A percentile compares a stretch with the other conserved stretches of the same genome.
Conservation (phyloP, 2,888 invertebrate genomes). For the Gordius sp. region DNA sequence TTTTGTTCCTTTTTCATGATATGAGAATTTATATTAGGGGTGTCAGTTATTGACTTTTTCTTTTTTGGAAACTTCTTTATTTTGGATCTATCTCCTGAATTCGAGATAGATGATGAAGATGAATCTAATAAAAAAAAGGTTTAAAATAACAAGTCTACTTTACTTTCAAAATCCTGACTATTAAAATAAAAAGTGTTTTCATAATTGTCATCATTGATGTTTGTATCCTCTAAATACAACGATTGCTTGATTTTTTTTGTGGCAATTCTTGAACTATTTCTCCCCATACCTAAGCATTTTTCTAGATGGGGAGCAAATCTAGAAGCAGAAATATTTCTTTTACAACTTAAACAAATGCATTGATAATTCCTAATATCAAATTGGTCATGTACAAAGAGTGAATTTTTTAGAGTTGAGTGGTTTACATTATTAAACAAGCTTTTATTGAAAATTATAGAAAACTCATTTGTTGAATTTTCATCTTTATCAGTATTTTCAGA, state of each 20-base stretch:
- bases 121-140: too few species aligned
- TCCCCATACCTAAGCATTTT: conserved; percentile 12
- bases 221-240: not conserved
- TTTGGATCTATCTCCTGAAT: not conserved
- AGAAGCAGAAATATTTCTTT: not conserved
- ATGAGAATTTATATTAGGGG: too few species aligned
- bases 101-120: not conserved
- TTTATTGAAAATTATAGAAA: not conserved
- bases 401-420: too few species aligned
- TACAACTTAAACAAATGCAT: not conserved
- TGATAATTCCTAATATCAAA: conserved; percentile 13
- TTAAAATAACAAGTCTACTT: too few species aligned
- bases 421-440: not conserved
- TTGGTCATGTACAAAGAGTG: not conserved
- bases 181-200: not conserved
- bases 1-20: too few species aligned
- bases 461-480: not conserved
- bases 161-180: too few species aligned
- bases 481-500: not conserved
- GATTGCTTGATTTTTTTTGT: conserved; percentile 14
- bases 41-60: too few species aligned
- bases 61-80: too few species aligned
- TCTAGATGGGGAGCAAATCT: conserved; percentile 14
- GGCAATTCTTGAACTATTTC: conserved; percentile 11
- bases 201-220: not conserved